phyloP scores from a whole-genome alignment of 2,888 invertebrate species.

The Melanchra persicariae region DNA sequence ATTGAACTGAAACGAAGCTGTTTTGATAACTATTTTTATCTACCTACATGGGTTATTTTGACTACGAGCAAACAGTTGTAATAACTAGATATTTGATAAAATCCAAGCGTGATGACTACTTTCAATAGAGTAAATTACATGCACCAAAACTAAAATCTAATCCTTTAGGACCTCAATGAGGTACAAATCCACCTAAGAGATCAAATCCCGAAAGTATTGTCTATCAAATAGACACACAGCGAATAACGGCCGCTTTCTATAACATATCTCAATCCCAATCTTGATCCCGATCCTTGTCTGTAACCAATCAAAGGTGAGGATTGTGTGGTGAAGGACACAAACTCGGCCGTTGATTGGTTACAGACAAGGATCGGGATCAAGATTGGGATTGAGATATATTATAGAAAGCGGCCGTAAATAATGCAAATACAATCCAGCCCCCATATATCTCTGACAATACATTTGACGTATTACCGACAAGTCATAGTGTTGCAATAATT shows the following conservation, averaged over 20 bases:
- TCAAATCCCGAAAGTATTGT: not conserved
- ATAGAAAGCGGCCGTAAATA: no score
- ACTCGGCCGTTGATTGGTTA: no score
- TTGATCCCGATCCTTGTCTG: no score
- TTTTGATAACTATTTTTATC: not conserved
- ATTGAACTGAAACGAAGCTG: not conserved
- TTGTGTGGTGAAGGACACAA: no score
- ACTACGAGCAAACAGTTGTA: not conserved
- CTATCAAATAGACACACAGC: not conserved
- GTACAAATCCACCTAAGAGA: not conserved
- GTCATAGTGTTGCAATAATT: slow-evolving; percentile 47
- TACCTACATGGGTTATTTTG: not conserved
- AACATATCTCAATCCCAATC: no score
- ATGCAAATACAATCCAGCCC: slow-evolving; percentile 40
- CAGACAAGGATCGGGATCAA: no score
- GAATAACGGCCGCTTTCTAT: no score
- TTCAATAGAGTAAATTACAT: not conserved
- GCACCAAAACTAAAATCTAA: not conserved
- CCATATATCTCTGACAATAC: slow-evolving; percentile 39
- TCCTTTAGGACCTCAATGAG: not conserved
- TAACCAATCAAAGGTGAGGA: no score
- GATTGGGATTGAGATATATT: no score
- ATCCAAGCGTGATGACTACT: slow-evolving; percentile 10
- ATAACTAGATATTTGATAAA: not conserved
- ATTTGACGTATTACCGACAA: slow-evolving; percentile 41